Conservation (phyloP, 1,140 invertebrate genomes). For the Ostrea edulis region DNA sequence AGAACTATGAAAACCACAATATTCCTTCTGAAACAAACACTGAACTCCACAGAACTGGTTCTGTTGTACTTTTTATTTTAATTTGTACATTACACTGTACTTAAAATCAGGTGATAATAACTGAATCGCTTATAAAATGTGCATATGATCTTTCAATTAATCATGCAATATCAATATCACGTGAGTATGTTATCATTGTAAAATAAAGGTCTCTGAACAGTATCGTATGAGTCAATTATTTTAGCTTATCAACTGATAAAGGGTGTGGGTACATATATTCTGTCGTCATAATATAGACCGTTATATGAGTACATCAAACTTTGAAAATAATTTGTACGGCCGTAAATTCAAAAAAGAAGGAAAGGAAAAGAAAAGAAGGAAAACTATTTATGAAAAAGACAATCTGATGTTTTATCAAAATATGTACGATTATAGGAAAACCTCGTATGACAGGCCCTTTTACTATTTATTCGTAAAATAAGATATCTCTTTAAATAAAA, state of each 20-base stretch:
- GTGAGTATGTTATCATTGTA: neutral
- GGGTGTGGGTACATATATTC: neutral
- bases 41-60: neutral
- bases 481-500: no score
- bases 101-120: slow-evolving; percentile 1
- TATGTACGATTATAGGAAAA: no score
- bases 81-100: neutral
- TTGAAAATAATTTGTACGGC: no score
- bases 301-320: no score
- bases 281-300: no score
- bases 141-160: neutral
- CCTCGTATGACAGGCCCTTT: no score
- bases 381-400: no score
- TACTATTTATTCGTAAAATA: no score
- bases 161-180: neutral
- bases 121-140: neutral
- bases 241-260: neutral
- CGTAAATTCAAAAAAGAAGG: no score
- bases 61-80: neutral
- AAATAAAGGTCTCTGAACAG: neutral
- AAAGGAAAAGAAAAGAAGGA: no score
- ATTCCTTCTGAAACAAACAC: neutral
- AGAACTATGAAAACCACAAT: neutral
- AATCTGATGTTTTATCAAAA: no score
- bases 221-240: slow-evolving; percentile 5